Evolutionary conservation across 2,888 invertebrate species (phyloP).

Genomic region (Drosophila nigricruria): DNA sequence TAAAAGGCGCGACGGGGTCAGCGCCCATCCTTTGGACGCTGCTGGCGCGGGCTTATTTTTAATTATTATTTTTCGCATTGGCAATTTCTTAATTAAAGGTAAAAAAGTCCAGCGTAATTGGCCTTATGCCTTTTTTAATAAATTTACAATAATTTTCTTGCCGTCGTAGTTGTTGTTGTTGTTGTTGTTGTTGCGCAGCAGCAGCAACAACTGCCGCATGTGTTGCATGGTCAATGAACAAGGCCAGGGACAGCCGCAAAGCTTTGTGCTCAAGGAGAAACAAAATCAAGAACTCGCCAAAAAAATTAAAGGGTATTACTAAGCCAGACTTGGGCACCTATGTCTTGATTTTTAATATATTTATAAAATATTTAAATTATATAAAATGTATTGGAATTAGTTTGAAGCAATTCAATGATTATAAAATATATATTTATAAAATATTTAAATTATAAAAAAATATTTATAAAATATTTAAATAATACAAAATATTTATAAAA

Average conservation of each 20-base stretch:
- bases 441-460: too few species aligned
- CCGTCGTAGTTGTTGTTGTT: too few species aligned
- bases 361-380: too few species aligned
- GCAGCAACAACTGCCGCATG: slow-evolving; percentile 17
- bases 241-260: slow-evolving; percentile 19
- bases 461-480: background rate
- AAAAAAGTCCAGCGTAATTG: slow-evolving; percentile 59
- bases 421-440: too few species aligned
- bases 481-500: too few species aligned
- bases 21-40: slow-evolving; percentile 49
- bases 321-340: too few species aligned
- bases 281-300: background rate
- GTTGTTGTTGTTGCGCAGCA: slow-evolving; percentile 38
- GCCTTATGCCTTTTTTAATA: slow-evolving; percentile 69
- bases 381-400: too few species aligned
- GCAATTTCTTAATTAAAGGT: slow-evolving; percentile 74
- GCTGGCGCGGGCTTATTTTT: slow-evolving; percentile 66
- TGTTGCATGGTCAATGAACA: slow-evolving; percentile 10
- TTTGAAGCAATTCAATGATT: too few species aligned
- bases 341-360: too few species aligned
- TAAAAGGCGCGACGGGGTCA: background rate
- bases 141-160: slow-evolving; percentile 63
- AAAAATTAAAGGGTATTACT: too few species aligned
- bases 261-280: background rate
- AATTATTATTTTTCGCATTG: slow-evolving; percentile 78